Evolutionary conservation across 2,113 vertebrate genomes (phyloP).

Genomic region (Alectura lathami): DNA sequence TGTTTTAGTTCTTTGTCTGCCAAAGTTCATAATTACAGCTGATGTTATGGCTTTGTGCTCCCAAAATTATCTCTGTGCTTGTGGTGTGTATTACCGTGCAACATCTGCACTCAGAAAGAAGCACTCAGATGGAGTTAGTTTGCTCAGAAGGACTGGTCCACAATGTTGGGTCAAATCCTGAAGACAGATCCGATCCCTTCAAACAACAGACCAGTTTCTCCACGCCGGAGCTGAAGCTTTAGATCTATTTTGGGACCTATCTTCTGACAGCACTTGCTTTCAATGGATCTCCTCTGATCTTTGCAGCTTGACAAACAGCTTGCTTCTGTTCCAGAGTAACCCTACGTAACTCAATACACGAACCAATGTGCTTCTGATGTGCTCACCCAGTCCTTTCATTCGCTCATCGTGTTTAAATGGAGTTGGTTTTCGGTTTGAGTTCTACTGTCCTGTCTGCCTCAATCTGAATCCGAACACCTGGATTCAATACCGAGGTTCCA

Average conservation of each 20-base stretch:
- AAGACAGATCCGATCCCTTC: not conserved
- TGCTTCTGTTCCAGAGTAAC: not conserved
- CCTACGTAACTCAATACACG: not conserved
- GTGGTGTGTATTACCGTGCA: not conserved
- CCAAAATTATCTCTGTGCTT: not conserved
- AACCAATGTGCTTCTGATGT: not conserved
- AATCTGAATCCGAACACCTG: conserved; percentile 13
- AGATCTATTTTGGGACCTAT: not conserved
- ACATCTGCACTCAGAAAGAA: not conserved
- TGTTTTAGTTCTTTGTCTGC: not conserved
- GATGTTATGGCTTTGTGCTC: not conserved
- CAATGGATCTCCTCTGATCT: not conserved
- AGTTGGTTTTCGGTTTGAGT: not conserved
- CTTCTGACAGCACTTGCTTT: not conserved
- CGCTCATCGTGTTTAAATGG: not conserved
- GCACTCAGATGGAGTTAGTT: not conserved
- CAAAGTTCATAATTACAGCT: not conserved
- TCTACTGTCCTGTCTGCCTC: not conserved
- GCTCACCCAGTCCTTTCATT: not conserved
- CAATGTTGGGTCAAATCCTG: not conserved
- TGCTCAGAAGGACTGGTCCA: not conserved
- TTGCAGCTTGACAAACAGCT: not conserved
- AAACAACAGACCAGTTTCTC: not conserved
- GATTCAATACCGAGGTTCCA: conserved; percentile 20
- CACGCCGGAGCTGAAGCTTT: not conserved